Conservation (phyloP, 1,140 invertebrate species). For the Tetramorium parvispinum region DNA sequence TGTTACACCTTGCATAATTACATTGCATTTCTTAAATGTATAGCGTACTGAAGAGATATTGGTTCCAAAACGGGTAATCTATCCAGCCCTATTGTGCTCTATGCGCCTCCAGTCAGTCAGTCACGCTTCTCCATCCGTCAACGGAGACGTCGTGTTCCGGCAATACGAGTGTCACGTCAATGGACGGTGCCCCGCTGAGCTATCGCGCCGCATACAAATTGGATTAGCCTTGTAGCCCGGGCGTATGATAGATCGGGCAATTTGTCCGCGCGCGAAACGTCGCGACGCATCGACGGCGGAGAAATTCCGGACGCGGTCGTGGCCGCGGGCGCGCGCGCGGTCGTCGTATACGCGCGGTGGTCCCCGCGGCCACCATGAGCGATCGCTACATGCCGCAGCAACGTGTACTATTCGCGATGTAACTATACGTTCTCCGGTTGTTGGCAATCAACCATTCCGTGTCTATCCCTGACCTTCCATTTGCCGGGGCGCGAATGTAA, state of each 20-base stretch:
- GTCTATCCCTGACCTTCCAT: constrained; percentile 58
- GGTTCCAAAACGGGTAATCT: not conserved
- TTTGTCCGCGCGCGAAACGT: constrained; percentile 64
- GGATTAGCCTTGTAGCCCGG: constrained; percentile 65
- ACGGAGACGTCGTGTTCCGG: constrained; percentile 45
- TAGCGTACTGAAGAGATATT: not conserved
- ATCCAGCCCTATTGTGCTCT: not conserved
- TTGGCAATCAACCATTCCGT: constrained; percentile 65
- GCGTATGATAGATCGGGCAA: constrained; percentile 59
- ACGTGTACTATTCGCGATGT: constrained; percentile 59
- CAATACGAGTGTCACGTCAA: constrained; percentile 62
- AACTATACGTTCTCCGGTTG: constrained; percentile 61
- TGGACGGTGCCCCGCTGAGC: constrained; percentile 68
- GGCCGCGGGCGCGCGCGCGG: constrained; percentile 32
- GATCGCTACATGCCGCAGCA: constrained; percentile 66
- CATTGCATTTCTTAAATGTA: too few species aligned
- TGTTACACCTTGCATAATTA: too few species aligned
- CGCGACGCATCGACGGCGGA: constrained; percentile 49
- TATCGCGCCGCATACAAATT: constrained; percentile 70
- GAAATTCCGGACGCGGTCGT: constrained; percentile 47
- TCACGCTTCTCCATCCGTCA: constrained; percentile 54
- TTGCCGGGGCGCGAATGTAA: constrained; percentile 52
- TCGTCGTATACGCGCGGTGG: constrained; percentile 52
- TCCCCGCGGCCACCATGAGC: constrained; percentile 60
- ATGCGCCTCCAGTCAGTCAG: constrained; percentile 33